A percentile compares a stretch with the other conserved stretches of the same genome.
phyloP scores from a whole-genome alignment of 2,888 invertebrate species.

The Poecilus cupreus region DNA sequence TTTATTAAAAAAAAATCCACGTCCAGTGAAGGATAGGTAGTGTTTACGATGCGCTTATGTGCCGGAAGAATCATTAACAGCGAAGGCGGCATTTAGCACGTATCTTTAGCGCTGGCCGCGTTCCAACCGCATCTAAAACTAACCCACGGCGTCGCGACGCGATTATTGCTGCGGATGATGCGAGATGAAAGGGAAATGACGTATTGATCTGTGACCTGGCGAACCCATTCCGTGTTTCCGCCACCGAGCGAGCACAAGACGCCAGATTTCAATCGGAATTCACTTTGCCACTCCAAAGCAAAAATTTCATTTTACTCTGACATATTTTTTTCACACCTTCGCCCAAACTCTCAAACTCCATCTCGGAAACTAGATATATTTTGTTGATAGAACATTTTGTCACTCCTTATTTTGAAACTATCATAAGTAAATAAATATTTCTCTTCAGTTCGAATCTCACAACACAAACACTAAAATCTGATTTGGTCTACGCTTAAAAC shows the following conservation, averaged over 20 bases:
- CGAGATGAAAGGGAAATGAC: constrained; percentile 56
- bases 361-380: not conserved
- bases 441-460: no score
- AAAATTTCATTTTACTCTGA: not conserved
- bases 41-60: not conserved
- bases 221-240: constrained; percentile 30
- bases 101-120: constrained; percentile 34
- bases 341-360: no score
- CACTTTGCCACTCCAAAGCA: constrained; percentile 1
- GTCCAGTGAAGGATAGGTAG: not conserved
- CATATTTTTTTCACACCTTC: not conserved
- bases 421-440: no score
- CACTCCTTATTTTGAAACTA: no score
- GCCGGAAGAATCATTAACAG: constrained; percentile 37
- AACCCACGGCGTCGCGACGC: not conserved
- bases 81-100: not conserved
- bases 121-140: constrained; percentile 39
- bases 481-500: no score
- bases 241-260: not conserved
- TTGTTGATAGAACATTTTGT: no score
- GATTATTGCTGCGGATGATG: constrained; percentile 54
- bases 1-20: no score
- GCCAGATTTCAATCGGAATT: constrained; percentile 10
- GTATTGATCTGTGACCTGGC: constrained; percentile 53
- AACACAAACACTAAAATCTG: no score